Conservation (phyloP, 1,140 invertebrate genomes). For the Pseudoatta argentina region DNA sequence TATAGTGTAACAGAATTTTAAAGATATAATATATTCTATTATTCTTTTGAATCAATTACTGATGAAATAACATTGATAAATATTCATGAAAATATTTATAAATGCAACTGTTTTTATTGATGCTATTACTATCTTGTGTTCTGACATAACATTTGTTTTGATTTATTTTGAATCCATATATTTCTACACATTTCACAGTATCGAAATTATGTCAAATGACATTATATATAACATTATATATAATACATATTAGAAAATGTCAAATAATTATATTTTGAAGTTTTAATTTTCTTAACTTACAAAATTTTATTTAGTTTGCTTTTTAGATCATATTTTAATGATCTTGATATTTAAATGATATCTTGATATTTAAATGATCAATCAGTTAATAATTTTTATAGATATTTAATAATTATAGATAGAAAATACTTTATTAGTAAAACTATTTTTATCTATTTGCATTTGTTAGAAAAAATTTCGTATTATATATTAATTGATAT, state of each 20-base stretch:
- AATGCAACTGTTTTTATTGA: neutral
- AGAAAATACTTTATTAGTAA: neutral
- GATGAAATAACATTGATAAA: neutral
- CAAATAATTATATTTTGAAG: neutral
- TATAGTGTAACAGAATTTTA: neutral
- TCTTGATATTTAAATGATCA: neutral
- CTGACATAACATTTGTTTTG: neutral
- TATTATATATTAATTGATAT: conserved; percentile 5
- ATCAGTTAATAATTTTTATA: conserved; percentile 11
- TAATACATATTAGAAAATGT: neutral
- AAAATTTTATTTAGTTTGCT: neutral
- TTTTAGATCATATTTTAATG: neutral
- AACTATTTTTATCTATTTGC: neutral
- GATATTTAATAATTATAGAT: neutral
- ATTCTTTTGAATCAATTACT: neutral
- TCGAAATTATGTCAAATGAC: neutral
- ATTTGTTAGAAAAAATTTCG: neutral
- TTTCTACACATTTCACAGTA: neutral
- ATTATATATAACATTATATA: neutral
- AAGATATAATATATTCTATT: neutral
- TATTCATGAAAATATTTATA: neutral
- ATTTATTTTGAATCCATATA: neutral
- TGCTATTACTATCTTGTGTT: neutral
- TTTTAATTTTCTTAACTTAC: neutral
- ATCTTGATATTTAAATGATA: too few relatives aligned